Conservation (phyloP, 2,797 vertebrate genomes). For the Notolabrus celidotus region DNA sequence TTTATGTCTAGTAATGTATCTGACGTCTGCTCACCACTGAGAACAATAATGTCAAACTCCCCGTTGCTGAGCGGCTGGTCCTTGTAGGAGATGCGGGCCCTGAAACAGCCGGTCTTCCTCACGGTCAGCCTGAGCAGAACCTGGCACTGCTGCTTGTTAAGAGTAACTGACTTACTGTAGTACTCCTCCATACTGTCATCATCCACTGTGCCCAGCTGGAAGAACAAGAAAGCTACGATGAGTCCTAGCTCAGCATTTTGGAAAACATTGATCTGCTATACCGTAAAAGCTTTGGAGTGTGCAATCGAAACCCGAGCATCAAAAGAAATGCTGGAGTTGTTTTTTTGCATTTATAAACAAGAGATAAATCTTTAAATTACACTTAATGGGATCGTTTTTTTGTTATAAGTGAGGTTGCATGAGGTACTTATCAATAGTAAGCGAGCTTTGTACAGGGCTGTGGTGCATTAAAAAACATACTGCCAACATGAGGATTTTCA, state of each 20-base stretch:
- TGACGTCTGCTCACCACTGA: conserved; percentile 89
- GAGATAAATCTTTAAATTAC: conserved; percentile 5
- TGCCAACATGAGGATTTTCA: no score
- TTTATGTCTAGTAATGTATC: not conserved
- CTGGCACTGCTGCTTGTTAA: conserved; percentile 93
- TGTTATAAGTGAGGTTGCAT: no score
- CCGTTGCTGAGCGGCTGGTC: conserved; percentile 96
- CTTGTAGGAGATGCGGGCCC: conserved; percentile 93
- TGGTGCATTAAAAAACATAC: no score
- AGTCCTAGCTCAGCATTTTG: conserved; percentile 28
- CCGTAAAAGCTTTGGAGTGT: not conserved
- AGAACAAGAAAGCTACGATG: conserved; percentile 18
- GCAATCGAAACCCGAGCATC: conserved; percentile 2
- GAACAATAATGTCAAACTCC: conserved; percentile 98
- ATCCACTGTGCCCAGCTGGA: conserved; percentile 92
- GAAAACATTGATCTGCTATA: not conserved
- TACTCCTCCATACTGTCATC: conserved; percentile 89
- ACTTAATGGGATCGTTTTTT: no score
- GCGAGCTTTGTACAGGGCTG: no score
- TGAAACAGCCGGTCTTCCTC: conserved; percentile 93
- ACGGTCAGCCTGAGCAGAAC: conserved; percentile 93
- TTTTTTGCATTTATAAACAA: conserved; percentile 4
- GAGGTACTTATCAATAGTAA: no score
- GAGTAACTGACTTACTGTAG: conserved; percentile 91
- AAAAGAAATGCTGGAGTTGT: conserved; percentile 15